Percentiles rank a stretch among this genome's conserved stretches.
Evolutionary conservation across 2,888 invertebrate genomes (phyloP).

Genomic region (Ischnura elegans): DNA sequence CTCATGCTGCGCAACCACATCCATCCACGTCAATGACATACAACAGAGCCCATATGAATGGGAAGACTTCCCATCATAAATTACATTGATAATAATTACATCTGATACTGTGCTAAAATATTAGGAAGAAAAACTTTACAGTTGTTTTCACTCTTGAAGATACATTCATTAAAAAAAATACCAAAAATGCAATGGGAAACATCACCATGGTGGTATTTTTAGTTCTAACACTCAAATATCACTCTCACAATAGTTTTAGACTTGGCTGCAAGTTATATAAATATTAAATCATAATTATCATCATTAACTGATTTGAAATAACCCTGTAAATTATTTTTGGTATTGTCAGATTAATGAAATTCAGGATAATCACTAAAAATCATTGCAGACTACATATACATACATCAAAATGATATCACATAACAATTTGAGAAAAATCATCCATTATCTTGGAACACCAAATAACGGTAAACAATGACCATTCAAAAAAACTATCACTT

Average conservation of each 20-base stretch:
- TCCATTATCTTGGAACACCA: background rate
- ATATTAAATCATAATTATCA: background rate
- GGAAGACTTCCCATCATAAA: background rate
- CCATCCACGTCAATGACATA: too few relatives aligned
- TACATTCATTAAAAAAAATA: background rate
- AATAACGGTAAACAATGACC: background rate
- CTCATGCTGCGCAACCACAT: too few relatives aligned
- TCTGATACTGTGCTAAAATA: background rate
- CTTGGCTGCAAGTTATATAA: background rate
- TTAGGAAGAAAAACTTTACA: too few relatives aligned
- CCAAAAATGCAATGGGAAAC: background rate
- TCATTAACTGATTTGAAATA: background rate
- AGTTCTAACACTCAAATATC: background rate
- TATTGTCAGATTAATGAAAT: background rate
- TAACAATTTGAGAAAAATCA: background rate
- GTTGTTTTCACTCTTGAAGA: background rate
- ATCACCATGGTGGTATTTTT: background rate
- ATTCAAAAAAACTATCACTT: background rate
- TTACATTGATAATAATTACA: background rate
- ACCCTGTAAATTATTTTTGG: background rate
- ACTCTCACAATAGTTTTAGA: background rate
- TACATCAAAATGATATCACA: background rate
- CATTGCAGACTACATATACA: background rate
- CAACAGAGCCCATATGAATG: too few relatives aligned
- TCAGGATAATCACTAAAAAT: background rate